Evolutionary conservation across 2,888 invertebrate genomes (phyloP).

Genomic region (Agrenia bidenticulata): DNA sequence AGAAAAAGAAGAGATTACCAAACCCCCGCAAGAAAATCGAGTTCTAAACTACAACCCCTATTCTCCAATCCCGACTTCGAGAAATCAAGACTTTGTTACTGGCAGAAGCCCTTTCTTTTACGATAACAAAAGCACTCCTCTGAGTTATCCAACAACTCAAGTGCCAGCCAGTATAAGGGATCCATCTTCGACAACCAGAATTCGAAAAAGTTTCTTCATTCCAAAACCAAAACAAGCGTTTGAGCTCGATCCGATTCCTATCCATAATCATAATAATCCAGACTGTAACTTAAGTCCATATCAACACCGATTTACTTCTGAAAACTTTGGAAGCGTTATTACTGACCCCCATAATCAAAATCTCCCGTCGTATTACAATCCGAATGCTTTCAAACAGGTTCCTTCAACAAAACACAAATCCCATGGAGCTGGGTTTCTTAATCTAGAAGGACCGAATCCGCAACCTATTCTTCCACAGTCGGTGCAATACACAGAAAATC

Average conservation of each 20-base stretch:
- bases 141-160: not conserved
- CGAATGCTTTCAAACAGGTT: conserved; percentile 1
- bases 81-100: conserved; percentile 12
- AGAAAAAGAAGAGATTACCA: conserved; percentile 28
- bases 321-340: too few species aligned
- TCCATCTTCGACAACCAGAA: not conserved
- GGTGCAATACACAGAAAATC: not conserved
- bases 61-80: conserved; percentile 27
- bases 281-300: too few species aligned
- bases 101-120: too few species aligned
- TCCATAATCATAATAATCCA: too few species aligned
- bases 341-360: too few species aligned
- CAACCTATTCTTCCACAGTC: not conserved
- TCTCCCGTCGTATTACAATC: too few species aligned
- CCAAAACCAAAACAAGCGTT: not conserved
- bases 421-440: not conserved
- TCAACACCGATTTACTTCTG: too few species aligned
- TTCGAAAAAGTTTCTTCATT: conserved; percentile 3
- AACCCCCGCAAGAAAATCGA: conserved; percentile 32
- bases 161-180: not conserved
- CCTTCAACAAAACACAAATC: not conserved
- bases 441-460: not conserved
- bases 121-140: too few species aligned
- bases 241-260: too few species aligned
- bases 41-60: conserved; percentile 42